Evolutionary conservation across 2,797 vertebrate species (phyloP).

Genomic region (Thunnus albacares): DNA sequence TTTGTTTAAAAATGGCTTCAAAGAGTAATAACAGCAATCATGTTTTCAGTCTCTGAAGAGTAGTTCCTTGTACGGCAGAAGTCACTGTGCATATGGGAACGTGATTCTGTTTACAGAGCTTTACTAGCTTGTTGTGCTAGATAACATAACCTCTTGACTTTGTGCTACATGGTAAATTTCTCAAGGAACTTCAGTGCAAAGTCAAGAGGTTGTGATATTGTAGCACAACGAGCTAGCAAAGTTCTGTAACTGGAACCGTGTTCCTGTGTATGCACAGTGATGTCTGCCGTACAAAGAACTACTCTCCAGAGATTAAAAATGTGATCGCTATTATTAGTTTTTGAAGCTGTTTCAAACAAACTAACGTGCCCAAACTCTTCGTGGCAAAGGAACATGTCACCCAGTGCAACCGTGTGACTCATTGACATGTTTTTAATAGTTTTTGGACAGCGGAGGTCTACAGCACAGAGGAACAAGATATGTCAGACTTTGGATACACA

Average conservation of each 20-base stretch:
- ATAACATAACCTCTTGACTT: background rate
- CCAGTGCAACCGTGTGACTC: too few relatives aligned
- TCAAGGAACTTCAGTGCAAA: background rate
- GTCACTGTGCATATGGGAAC: too few relatives aligned
- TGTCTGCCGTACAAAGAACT: background rate
- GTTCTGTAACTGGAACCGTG: background rate
- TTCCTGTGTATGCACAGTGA: background rate
- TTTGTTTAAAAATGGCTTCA: background rate
- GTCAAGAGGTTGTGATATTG: background rate
- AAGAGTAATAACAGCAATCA: background rate
- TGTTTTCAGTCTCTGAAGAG: background rate
- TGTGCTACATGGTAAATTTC: too few relatives aligned
- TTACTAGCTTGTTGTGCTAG: background rate
- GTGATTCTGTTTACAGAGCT: background rate
- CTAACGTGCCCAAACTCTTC: background rate
- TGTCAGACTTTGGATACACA: too few relatives aligned
- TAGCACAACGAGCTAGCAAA: background rate
- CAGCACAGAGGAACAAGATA: too few relatives aligned
- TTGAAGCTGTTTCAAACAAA: background rate
- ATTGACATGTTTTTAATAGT: too few relatives aligned
- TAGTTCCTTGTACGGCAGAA: too few relatives aligned
- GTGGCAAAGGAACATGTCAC: too few relatives aligned
- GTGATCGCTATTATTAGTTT: background rate
- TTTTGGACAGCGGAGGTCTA: too few relatives aligned
- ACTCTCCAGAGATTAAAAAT: background rate